Evolutionary conservation across 2,797 vertebrate species (phyloP).

Genomic region (Cercopithecus petaurista): DNA sequence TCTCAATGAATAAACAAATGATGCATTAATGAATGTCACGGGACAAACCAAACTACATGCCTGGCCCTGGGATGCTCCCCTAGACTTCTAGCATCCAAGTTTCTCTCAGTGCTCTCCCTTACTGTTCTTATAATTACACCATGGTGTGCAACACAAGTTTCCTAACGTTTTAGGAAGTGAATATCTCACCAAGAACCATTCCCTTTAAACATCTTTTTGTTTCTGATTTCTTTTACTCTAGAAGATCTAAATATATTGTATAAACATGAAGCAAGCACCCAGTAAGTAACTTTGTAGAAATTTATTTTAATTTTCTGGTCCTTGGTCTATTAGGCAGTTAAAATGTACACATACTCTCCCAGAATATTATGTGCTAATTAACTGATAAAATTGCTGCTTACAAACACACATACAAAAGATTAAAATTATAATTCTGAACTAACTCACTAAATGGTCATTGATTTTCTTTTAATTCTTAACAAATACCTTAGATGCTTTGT

Average conservation of each 20-base stretch:
- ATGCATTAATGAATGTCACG: not conserved
- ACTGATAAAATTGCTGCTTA: conserved; percentile 29
- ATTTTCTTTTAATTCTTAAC: conserved; percentile 65
- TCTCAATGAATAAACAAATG: conserved; percentile 21
- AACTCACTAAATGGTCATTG: conserved; percentile 52
- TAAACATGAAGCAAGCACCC: conserved; percentile 42
- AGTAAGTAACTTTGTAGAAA: conserved; percentile 37
- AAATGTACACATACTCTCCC: conserved; percentile 46
- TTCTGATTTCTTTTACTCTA: conserved; percentile 52
- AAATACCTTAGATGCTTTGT: conserved; percentile 79
- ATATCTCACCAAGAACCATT: conserved; percentile 37
- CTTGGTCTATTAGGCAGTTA: conserved; percentile 39
- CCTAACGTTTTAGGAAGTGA: conserved; percentile 37
- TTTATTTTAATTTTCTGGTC: conserved; percentile 57
- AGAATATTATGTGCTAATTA: conserved; percentile 54
- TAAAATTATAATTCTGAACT: conserved; percentile 45
- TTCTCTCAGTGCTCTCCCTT: not conserved
- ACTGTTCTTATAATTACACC: conserved; percentile 1
- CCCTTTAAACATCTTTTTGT: conserved; percentile 37
- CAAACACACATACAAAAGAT: conserved; percentile 4
- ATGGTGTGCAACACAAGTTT: conserved; percentile 27
- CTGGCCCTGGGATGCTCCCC: not conserved
- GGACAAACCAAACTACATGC: not conserved
- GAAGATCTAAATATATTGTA: conserved; percentile 36
- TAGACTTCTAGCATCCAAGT: not conserved